These are phyloP conservation scores for Rhyacophila brunnea DNA, from an alignment of 1,140 invertebrate species.

Conservation along the genomic window DNA sequence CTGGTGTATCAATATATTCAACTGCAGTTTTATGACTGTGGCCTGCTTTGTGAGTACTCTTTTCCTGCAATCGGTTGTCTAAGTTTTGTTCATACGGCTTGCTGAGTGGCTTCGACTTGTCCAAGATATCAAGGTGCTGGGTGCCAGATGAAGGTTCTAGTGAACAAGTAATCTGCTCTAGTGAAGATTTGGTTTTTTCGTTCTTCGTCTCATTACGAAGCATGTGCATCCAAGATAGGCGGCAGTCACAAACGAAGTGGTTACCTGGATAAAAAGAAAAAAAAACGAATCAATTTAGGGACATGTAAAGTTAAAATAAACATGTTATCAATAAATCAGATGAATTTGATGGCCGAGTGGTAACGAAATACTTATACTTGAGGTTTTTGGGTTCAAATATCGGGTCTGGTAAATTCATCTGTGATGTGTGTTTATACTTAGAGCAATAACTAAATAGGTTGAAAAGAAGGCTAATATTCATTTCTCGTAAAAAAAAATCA, in stretches of 20 bases:
- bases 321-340: too few relatives aligned
- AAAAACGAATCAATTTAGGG: too few relatives aligned
- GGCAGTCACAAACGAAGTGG: slow-evolving; percentile 76
- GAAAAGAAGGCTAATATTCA: too few relatives aligned
- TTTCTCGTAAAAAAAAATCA: too few relatives aligned
- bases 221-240: slow-evolving; percentile 71
- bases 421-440: too few relatives aligned
- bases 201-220: slow-evolving; percentile 73
- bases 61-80: slow-evolving; percentile 20
- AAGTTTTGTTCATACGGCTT: slow-evolving; percentile 1
- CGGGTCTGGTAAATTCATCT: too few relatives aligned
- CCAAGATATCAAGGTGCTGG: slow-evolving; percentile 19
- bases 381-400: too few relatives aligned
- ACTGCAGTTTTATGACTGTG: slow-evolving; percentile 21
- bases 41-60: slow-evolving; percentile 21
- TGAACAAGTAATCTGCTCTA: slow-evolving; percentile 64
- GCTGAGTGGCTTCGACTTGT: slow-evolving; percentile 14
- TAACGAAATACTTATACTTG: too few relatives aligned
- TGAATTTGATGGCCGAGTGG: too few relatives aligned
- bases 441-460: too few relatives aligned
- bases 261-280: slow-evolving; percentile 62
- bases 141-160: slow-evolving; percentile 10
- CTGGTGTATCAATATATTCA: slow-evolving; percentile 21
- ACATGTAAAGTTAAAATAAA: too few relatives aligned
- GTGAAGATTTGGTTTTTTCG: slow-evolving; percentile 60